Evolutionary conservation across 2,113 vertebrate genomes (phyloP).

Genomic region (Oreocharis arfaki): DNA sequence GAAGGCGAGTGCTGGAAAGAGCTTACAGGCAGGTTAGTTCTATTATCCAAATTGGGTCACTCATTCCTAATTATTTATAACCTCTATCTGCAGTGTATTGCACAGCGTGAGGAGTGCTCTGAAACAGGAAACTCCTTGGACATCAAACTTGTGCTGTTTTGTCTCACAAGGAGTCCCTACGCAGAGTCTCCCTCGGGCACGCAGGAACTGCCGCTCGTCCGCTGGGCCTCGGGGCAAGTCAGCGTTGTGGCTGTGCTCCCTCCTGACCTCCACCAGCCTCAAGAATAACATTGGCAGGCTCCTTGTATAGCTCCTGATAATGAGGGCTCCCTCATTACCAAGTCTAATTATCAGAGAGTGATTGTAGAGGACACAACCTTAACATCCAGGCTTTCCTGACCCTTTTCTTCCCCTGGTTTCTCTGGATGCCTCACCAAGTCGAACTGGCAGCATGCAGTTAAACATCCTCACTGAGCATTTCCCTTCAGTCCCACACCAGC

Average conservation of each 20-base stretch:
- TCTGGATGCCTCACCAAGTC: not conserved
- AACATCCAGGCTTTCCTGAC: constrained; percentile 17
- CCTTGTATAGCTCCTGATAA: not conserved
- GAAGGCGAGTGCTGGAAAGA: not conserved
- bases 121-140: not conserved
- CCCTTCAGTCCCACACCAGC: constrained; percentile 13
- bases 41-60: not conserved
- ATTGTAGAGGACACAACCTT: constrained; percentile 42
- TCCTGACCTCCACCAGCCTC: constrained; percentile 38
- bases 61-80: constrained; percentile 50
- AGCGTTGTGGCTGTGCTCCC: not conserved
- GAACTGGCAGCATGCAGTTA: not conserved
- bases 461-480: constrained; percentile 16
- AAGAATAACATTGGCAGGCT: constrained; percentile 33
- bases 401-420: constrained; percentile 2
- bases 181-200: not conserved
- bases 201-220: not conserved
- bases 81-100: not conserved
- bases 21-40: not conserved
- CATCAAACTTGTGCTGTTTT: not conserved
- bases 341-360: constrained; percentile 41
- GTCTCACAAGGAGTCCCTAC: not conserved
- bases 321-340: constrained; percentile 52
- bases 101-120: not conserved
- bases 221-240: not conserved